These are phyloP conservation scores for Toxotes jaculatrix DNA, from an alignment of 2,113 vertebrate species.

Conservation along the genomic window DNA sequence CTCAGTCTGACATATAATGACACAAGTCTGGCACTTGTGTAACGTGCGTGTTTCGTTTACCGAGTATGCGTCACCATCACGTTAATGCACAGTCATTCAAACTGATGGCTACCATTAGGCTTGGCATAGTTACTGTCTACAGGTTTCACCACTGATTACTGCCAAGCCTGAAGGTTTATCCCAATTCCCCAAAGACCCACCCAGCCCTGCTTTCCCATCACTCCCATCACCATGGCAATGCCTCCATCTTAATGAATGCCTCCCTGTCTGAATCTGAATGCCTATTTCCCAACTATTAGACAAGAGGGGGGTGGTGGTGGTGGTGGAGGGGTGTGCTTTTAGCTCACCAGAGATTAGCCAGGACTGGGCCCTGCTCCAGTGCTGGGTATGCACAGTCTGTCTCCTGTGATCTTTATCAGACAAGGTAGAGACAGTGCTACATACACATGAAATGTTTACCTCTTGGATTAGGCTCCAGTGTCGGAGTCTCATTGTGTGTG, in stretches of 20 bases:
- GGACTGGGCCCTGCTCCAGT: not conserved
- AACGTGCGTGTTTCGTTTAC: conserved; percentile 19
- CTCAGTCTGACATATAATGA: not conserved
- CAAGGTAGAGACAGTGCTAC: not conserved
- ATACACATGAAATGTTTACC: conserved; percentile 25
- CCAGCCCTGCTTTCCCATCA: conserved; percentile 39
- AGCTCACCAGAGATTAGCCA: conserved; percentile 33
- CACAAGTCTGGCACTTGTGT: conserved; percentile 1
- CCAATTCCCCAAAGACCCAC: conserved; percentile 52
- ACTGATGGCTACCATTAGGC: conserved; percentile 48
- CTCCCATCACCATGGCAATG: conserved; percentile 72
- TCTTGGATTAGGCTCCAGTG: conserved; percentile 29
- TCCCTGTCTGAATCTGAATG: conserved; percentile 40
- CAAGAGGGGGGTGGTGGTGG: not conserved
- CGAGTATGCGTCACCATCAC: conserved; percentile 21
- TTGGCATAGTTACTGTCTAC: conserved; percentile 59
- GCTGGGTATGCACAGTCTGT: conserved; percentile 6
- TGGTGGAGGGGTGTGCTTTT: not conserved
- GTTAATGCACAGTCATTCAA: conserved; percentile 46
- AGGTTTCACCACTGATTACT: conserved; percentile 66
- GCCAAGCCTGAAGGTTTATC: conserved; percentile 53
- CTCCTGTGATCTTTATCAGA: conserved; percentile 30
- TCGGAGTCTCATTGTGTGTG: conserved; percentile 18
- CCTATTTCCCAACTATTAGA: conserved; percentile 56
- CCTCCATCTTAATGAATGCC: conserved; percentile 46